These are phyloP conservation scores for Platypus cylindrus DNA, from an alignment of 2,888 invertebrate species.

Conservation along the genomic window DNA sequence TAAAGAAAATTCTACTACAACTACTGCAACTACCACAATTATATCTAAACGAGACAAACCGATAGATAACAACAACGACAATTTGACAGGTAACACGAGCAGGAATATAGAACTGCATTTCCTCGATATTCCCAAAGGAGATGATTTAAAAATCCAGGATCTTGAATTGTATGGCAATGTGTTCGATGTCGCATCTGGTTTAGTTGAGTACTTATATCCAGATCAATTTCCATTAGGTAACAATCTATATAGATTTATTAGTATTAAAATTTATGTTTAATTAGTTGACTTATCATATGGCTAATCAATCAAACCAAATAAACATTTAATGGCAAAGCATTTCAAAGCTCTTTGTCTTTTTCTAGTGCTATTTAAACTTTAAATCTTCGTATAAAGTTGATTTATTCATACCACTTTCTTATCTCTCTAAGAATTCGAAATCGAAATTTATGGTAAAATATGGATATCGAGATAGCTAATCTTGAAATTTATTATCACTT, in stretches of 20 bases:
- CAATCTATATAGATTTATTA: conserved; percentile 17
- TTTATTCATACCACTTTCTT: too few relatives aligned
- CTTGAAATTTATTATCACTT: too few relatives aligned
- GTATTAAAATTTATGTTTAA: too few relatives aligned
- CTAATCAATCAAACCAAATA: neutral
- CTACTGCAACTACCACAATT: conserved; percentile 13
- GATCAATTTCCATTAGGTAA: conserved; percentile 53
- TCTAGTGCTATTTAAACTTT: too few relatives aligned
- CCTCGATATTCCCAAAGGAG: conserved; percentile 30
- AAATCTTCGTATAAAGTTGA: too few relatives aligned
- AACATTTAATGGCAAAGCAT: neutral
- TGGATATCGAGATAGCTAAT: too few relatives aligned
- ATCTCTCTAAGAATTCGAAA: too few relatives aligned
- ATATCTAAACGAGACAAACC: conserved; percentile 13
- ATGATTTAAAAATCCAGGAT: conserved; percentile 33
- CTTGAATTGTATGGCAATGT: conserved; percentile 48
- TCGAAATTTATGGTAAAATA: too few relatives aligned
- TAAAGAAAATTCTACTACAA: too few relatives aligned
- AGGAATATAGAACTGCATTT: conserved; percentile 23
- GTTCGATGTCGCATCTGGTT: conserved; percentile 48
- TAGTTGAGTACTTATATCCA: conserved; percentile 51
- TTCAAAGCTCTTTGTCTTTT: too few relatives aligned
- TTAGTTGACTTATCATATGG: too few relatives aligned
- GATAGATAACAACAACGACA: conserved; percentile 19
- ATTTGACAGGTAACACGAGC: conserved; percentile 11